Percentiles rank a stretch among this genome's conserved stretches.
Conservation (phyloP, 2,888 invertebrate genomes). For the Drosophila formosana region DNA sequence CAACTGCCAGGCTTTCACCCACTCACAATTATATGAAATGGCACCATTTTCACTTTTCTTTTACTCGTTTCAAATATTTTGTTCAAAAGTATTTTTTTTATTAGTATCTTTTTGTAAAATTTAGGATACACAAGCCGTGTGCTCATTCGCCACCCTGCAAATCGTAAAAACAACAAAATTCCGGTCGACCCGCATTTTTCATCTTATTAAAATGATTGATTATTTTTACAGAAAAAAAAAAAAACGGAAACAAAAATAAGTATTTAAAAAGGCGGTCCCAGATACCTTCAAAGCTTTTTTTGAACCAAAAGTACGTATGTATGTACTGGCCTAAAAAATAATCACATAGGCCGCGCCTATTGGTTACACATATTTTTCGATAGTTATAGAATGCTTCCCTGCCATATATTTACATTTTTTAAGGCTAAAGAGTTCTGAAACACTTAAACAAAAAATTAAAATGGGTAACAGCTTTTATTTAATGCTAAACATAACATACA, state of each 20-base stretch:
- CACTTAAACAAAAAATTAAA: no score
- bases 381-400: no score
- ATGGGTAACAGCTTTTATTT: no score
- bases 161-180: conserved; percentile 11
- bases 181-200: conserved; percentile 14
- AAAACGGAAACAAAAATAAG: not conserved
- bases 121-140: conserved; percentile 5
- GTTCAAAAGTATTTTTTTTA: conserved; percentile 30
- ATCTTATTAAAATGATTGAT: conserved; percentile 57
- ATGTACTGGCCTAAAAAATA: no score
- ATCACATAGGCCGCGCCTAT: no score
- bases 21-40: conserved; percentile 47
- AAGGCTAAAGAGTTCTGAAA: no score
- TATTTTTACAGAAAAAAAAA: conserved; percentile 38
- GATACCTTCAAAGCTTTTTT: no score
- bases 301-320: no score
- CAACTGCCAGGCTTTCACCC: conserved; percentile 18
- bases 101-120: conserved; percentile 18
- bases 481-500: no score
- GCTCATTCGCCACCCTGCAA: conserved; percentile 7
- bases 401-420: no score
- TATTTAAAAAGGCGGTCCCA: not conserved
- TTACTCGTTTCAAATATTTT: conserved; percentile 18
- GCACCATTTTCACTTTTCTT: conserved; percentile 52
- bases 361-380: no score